Base-by-base conservation (phyloP, 2,797 vertebrate species). In the Bovichtus diacanthus region DNA sequence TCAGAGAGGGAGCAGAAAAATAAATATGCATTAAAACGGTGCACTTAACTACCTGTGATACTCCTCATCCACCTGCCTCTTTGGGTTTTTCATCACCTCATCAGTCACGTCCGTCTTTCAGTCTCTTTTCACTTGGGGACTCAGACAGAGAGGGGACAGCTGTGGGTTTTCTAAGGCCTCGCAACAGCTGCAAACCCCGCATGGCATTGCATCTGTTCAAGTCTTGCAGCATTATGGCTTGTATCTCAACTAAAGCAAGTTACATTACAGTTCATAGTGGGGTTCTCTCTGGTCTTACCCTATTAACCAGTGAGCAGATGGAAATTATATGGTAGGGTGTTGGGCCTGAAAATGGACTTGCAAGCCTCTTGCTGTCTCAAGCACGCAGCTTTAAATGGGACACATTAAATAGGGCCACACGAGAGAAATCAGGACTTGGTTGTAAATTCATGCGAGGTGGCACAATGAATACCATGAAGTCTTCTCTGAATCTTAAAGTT, bases 121-220 rank as follows among this genome's bases (percentile, higher is more conserved):
- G 75, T 86, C 70, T 88, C 78, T 79, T 84, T 78, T 83, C 68
- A 80, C 61, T 64, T 29, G 31, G 66, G 61, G 69, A 78, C 83
- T 68, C 54, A 78, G 86, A 84, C 79, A 23, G 81, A 76, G 76
- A 67, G 23, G 79, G 83, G 84, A 71, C 92, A 93, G 90, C 88
- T 92, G 91, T 86, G 86, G 77, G 71, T 86, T 88, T 78, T 81
- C 83, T 50, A 75, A 82, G 82, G 87, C 83, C 80, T 74, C 58
- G 21, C 79, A 77, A 91, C 92, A 93, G 92, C 92, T 92, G 91
- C 92, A 92, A 83, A 84, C 73, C 82, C 86, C 74, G 46, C 89
- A 88, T 90, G 91, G 88, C 78, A 67, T 49, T 83, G 85, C 90
- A 90, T 93, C 88, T 92, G 92, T 87, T 91, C 82, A 62, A 77